Evolutionary conservation across 2,797 vertebrate species (phyloP).

Genomic region (Hapalemur alaotrensis): DNA sequence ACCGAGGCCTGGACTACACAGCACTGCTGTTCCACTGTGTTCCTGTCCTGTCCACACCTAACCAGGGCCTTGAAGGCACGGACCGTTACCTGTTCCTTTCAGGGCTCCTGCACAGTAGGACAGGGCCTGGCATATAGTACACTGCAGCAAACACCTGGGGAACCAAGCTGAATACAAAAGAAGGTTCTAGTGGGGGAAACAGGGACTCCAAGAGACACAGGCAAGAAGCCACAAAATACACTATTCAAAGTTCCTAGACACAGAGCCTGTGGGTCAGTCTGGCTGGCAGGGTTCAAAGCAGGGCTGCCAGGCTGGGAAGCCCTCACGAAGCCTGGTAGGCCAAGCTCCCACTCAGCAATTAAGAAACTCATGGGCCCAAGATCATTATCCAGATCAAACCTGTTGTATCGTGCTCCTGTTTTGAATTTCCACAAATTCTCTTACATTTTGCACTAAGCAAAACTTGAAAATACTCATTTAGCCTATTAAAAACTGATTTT

Average conservation of each 20-base stretch:
- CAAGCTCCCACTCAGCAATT: not conserved
- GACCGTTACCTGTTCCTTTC: not conserved
- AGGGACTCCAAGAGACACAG: not conserved
- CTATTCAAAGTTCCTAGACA: not conserved
- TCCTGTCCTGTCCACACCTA: not conserved
- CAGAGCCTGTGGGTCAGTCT: not conserved
- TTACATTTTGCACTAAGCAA: not conserved
- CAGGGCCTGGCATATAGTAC: not conserved
- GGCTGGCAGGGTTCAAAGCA: not conserved
- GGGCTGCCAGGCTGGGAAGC: not conserved
- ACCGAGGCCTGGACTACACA: not conserved
- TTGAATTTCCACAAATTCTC: not conserved
- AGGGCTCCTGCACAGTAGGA: not conserved
- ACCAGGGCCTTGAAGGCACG: not conserved
- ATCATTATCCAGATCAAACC: not conserved
- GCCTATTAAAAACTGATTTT: not conserved
- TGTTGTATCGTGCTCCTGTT: not conserved
- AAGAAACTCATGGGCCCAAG: not conserved
- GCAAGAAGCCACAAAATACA: not conserved
- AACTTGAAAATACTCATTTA: not conserved
- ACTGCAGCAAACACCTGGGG: not conserved
- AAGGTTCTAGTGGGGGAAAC: not conserved
- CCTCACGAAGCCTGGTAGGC: not conserved
- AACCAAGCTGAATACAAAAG: not conserved
- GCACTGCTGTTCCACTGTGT: fast-evolving